phyloP scores from a whole-genome alignment of 2,888 invertebrate genomes.

The Cosmorhoe ocellata region DNA sequence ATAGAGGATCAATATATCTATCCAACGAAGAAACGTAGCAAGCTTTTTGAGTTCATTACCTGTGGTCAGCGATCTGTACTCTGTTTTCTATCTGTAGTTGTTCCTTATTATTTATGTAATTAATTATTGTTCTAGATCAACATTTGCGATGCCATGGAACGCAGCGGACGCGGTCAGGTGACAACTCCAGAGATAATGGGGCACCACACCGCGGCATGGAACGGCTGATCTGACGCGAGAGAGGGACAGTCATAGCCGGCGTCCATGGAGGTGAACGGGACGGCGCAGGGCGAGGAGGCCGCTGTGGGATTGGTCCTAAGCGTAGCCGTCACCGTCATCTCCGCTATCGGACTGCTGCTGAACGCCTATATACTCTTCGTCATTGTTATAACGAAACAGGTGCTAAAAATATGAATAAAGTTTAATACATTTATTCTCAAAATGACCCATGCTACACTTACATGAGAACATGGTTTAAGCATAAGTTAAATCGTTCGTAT shows the following conservation, averaged over 20 bases:
- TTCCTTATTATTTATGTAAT: too few species aligned
- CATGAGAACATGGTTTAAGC: too few species aligned
- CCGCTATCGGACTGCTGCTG: constrained; percentile 87
- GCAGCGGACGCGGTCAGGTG: constrained; percentile 75
- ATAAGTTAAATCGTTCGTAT: too few species aligned
- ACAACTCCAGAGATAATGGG: constrained; percentile 45
- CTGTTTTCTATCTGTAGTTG: too few species aligned
- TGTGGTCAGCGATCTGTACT: too few species aligned
- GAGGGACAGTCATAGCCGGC: constrained; percentile 47
- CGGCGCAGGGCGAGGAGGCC: constrained; percentile 74
- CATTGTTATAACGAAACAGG: constrained; percentile 88
- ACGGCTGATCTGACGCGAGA: constrained; percentile 50
- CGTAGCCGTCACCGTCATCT: constrained; percentile 86
- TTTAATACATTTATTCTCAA: too few species aligned
- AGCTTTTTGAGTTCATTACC: too few species aligned
- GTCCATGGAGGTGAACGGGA: constrained; percentile 73
- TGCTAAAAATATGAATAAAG: too few species aligned
- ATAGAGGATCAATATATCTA: too few species aligned
- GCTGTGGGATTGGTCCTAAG: constrained; percentile 86
- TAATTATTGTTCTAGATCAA: constrained; percentile 46
- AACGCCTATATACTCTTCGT: constrained; percentile 89
- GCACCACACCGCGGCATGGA: constrained; percentile 43
- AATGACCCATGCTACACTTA: too few species aligned
- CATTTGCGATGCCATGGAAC: constrained; percentile 67
- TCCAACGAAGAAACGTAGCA: too few species aligned